Base-by-base conservation (phyloP, 2,888 invertebrate species). In the Dorcus parallelipipedus region DNA sequence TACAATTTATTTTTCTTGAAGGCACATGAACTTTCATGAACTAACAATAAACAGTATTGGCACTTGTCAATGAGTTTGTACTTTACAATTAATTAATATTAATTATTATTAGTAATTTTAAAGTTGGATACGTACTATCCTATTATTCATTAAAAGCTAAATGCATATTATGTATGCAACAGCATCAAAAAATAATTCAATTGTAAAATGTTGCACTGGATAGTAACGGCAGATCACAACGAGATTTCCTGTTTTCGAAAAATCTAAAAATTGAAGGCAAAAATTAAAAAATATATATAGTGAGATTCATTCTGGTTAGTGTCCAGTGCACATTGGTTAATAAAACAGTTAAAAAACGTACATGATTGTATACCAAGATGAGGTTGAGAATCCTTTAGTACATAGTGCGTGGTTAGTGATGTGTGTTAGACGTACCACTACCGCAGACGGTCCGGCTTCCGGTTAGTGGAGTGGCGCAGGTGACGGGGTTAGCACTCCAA, bases 401-500 rank as follows among this genome's bases (percentile, higher is more conserved):
- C 60, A 64, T 58, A 63, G 56, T 61, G 60, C 54, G 57, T 52
- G 47, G 74, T 74, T 76, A 76, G 76, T 76, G 75, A 76, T 76
- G 76, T 76, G 71, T 72, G 74, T 75, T 75, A 73, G 73, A 76
- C 76, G 72, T 76, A 76, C 77, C 76, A 75, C 74, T 75, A 76
- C 77, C 76, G 73, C 70, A 71, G 73, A 49, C 70, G 73, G 73
- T 73, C 74, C 71, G 73, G 71, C 70, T 69, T 70, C 71, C 71
- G 71, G 74, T 74, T 75, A 75, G 75, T 74, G 70, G 73, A 68
- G 82, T 81, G 82, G 73, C 73, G 70, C 69, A 50, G 50, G 52
- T 52, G 70, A 71, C 49, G 52, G 73, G 71, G 85, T 87, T 88
- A 88, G 87, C 88, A 88, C 88, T 86, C 87, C 82, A 82, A 83